Base-by-base conservation (phyloP, 1,140 invertebrate genomes). In the Aricia agestis region DNA sequence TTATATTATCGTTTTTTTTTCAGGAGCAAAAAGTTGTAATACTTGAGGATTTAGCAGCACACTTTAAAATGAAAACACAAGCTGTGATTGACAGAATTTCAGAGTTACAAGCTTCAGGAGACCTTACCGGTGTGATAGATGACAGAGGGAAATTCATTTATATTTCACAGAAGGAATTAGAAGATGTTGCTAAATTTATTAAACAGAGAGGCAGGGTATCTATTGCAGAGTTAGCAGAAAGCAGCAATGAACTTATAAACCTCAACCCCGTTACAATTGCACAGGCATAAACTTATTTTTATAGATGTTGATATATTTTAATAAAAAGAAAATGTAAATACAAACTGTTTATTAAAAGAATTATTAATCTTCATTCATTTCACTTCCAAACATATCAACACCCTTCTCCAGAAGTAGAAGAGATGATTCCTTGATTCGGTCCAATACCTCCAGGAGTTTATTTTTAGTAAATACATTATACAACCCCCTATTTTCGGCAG, bases 101-200 rank as follows among this genome's bases (percentile, higher is more conserved):
- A 74, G 95, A 96, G 65, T 93, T 99, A 36, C 96, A 98, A 80
- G 92, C 94, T 6, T 94, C 96, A 77, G 97, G 96, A 58, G 93
- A 92, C 61, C 90, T 98, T 13, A 97, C 96, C 31, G 99, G 99
- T 13, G 98, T 99, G 4, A 97, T 99, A 80, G 99, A 99, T 86
- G 99, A 99, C 86, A 93, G 99, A 77, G 99, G 99, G 31, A 99
- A 99, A 92, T 99, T 99, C 85, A 99, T 99, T 80, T 99, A 98
- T 84, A 98, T 99, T 58, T 98, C 98, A 1, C 93, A 95, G 78
- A 94, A 96, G 52, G 99, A 99, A 89, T 92, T 99, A 66, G 94
- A 97, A 79, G 95, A 96, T 74, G 97, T 99, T 7, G 98, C 98
- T 0, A 98, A 98, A 86, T 99, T 99, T 87, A 98, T 99, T 2